Conservation (phyloP, 2,113 vertebrate species). For the Xerus inauris region DNA sequence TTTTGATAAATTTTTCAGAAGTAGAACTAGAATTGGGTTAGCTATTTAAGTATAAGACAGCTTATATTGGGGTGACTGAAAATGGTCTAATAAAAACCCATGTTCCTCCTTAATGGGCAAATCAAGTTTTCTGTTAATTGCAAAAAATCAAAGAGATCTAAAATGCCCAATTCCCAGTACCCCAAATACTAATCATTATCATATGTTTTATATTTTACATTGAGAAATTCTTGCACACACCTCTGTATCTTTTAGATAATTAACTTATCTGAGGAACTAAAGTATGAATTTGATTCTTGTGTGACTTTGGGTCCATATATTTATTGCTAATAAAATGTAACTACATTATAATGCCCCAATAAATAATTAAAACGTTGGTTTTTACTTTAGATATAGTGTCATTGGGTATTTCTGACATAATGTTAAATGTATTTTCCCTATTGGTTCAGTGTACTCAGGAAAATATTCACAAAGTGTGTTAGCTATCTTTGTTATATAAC, state of each 20-base stretch:
- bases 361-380: background rate
- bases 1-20: constrained; percentile 67
- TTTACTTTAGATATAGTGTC: background rate
- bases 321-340: background rate
- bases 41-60: constrained; percentile 62
- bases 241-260: constrained; percentile 52
- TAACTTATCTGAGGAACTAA: background rate
- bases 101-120: constrained; percentile 41
- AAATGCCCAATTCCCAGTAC: constrained; percentile 62
- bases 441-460: background rate
- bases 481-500: background rate
- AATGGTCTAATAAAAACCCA: background rate
- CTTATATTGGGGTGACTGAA: constrained; percentile 30
- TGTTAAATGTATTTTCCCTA: background rate
- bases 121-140: constrained; percentile 58
- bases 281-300: background rate
- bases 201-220: constrained; percentile 17
- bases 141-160: constrained; percentile 58
- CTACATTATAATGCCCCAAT: background rate
- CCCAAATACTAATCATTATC: background rate
- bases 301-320: background rate
- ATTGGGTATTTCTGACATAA: background rate
- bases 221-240: constrained; percentile 23
- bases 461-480: background rate
- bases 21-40: constrained; percentile 45